These are phyloP conservation scores for Drosophila pectinifera DNA, from an alignment of 1,140 invertebrate genomes.

Conservation along the genomic window DNA sequence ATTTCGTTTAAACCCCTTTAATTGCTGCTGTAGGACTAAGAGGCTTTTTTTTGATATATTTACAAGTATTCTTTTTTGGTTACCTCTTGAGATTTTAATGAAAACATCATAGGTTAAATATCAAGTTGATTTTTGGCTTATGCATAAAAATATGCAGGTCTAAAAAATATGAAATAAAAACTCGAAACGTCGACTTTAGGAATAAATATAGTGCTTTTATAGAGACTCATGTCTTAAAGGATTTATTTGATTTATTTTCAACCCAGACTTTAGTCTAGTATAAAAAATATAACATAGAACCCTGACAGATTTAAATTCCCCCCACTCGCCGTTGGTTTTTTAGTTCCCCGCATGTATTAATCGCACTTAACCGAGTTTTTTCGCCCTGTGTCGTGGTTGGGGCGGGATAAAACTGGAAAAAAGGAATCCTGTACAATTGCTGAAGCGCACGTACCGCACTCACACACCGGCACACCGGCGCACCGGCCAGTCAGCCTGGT, in stretches of 20 bases:
- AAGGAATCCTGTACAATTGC: constrained; percentile 74
- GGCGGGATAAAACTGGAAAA: constrained; percentile 14
- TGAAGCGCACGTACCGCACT: constrained; percentile 76
- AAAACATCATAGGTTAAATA: no score
- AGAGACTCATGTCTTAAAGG: no score
- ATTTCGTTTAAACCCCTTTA: neutral
- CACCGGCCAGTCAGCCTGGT: constrained; percentile 14
- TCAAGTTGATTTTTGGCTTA: no score
- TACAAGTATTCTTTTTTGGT: no score
- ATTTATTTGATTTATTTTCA: neutral
- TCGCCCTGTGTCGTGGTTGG: constrained; percentile 1
- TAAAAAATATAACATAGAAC: neutral
- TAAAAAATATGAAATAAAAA: no score
- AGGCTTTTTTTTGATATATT: neutral
- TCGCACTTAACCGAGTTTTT: neutral
- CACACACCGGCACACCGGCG: constrained; percentile 24
- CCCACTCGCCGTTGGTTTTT: neutral
- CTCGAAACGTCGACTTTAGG: no score
- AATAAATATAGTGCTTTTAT: neutral
- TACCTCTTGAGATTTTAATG: no score
- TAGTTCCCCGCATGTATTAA: neutral
- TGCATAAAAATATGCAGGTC: neutral
- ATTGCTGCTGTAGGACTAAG: neutral
- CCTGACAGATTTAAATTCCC: neutral
- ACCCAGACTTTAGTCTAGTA: neutral